Conservation (phyloP, 2,797 vertebrate genomes). For the Synaphobranchus kaupii region DNA sequence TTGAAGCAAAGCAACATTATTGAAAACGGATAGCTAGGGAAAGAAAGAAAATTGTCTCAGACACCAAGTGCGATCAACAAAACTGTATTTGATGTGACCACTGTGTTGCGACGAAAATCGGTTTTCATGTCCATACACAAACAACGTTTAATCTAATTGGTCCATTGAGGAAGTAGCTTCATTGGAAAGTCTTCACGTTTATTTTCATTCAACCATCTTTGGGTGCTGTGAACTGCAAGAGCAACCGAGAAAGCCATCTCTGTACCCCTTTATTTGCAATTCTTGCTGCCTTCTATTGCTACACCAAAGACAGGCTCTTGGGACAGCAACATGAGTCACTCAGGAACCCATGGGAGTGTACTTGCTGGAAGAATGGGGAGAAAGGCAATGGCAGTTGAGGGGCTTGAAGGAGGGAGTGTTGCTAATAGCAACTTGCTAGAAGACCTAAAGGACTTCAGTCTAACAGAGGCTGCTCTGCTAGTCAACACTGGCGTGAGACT, state of each 20-base stretch:
- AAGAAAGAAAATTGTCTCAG: background rate
- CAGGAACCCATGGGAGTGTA: background rate
- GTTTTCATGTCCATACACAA: background rate
- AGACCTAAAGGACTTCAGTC: background rate
- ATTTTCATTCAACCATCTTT: background rate
- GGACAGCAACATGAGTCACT: slow-evolving; percentile 9
- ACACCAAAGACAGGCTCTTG: background rate
- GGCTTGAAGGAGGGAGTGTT: slow-evolving; percentile 9
- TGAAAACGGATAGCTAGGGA: background rate
- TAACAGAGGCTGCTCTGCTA: background rate
- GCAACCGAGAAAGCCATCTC: background rate
- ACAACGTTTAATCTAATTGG: background rate
- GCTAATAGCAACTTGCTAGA: slow-evolving; percentile 10
- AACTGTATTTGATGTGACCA: background rate
- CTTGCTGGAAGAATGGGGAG: background rate
- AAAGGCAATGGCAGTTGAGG: background rate
- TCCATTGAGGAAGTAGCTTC: background rate
- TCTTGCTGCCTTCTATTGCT: background rate
- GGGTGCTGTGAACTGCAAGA: background rate
- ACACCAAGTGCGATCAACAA: background rate
- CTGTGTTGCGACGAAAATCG: background rate
- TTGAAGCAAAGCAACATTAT: background rate
- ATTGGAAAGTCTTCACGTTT: background rate
- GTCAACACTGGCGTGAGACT: background rate
- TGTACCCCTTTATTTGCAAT: background rate